Percentiles rank a stretch among this genome's conserved stretches.
These are phyloP conservation scores for Stictonetta naevosa DNA, from an alignment of 2,113 vertebrate genomes.

Conservation along the genomic window DNA sequence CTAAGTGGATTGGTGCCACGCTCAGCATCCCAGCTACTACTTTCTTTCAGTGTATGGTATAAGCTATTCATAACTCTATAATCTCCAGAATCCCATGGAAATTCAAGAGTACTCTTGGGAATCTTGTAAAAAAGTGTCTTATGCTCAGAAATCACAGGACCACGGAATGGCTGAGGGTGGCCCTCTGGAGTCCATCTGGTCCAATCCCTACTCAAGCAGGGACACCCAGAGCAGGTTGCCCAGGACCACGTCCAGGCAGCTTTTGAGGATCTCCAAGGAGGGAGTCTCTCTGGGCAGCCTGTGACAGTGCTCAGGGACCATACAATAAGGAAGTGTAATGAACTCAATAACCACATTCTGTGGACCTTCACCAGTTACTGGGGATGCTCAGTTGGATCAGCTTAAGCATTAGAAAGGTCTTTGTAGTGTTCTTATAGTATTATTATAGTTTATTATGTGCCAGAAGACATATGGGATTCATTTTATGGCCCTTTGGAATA, in stretches of 20 bases:
- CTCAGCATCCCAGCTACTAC: neutral
- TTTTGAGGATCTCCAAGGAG: neutral
- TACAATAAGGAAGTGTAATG: too few relatives aligned
- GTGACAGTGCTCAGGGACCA: too few relatives aligned
- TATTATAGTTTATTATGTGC: neutral
- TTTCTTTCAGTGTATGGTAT: neutral
- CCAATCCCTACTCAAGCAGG: neutral
- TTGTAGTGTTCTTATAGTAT: neutral
- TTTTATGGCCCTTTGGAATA: neutral
- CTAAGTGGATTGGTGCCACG: neutral
- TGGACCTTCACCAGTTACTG: neutral
- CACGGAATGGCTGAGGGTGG: neutral
- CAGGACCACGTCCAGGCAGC: neutral
- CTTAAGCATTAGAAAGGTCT: neutral
- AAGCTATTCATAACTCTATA: neutral
- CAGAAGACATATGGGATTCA: neutral
- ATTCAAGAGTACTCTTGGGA: neutral
- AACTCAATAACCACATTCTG: neutral
- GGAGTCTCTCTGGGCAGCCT: too few relatives aligned
- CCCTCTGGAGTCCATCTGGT: neutral
- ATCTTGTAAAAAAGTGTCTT: neutral
- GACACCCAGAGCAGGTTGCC: neutral
- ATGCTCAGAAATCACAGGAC: neutral
- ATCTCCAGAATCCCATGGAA: fast-evolving
- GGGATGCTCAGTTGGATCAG: neutral